Evolutionary conservation across 2,797 vertebrate species (phyloP), one percentile per base, ranked within the genome.

Genomic region (Zalophus californianus): DNA sequence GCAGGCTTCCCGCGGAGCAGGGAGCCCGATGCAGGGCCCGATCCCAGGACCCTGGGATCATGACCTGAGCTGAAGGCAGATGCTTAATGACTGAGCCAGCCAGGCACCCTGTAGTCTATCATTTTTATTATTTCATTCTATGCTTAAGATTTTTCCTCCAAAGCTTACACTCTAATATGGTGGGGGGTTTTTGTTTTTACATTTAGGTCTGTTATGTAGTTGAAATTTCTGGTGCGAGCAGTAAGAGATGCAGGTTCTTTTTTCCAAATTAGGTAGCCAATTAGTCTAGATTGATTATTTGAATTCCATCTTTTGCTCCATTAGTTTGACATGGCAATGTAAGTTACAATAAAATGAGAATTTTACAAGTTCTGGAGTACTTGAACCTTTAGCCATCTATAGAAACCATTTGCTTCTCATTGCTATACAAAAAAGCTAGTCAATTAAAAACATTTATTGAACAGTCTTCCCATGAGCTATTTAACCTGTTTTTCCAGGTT

Each of bases 231-330:
- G 68, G 7, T 77, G 13, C 13, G 77, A 56, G 50, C 35, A 58
- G 16, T 90, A 44, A 94, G 73, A 78, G 58, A 90, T 66, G 32
- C 29, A 44, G 58, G 10, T 64, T 83, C 1, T 83, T 84, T 94
- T 77, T 66, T 75, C 58, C 58, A 84, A 27, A 66, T 50, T 27
- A 29, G 35, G 32, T 75, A 89, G 66, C 56, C 5, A 27, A n/a
- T 83, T 89, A 54, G 54, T 89, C 29, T 35, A 23, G 66, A 73
- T 89, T 83, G 15, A 75, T 94, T 35, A 83, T 75, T 83, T 89
- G 66, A 83, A 64, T 54, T 64, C 35, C 18, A 0, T 60, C 14
- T 48, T 83, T 77, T 62, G n/a, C 5, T 21, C 44, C 35, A 83
- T 41, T 89, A 64, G 73, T 83, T 82, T 94, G 86, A 41, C 52